phyloP scores from a whole-genome alignment of 2,888 invertebrate species.

The Nowickia ferox region DNA sequence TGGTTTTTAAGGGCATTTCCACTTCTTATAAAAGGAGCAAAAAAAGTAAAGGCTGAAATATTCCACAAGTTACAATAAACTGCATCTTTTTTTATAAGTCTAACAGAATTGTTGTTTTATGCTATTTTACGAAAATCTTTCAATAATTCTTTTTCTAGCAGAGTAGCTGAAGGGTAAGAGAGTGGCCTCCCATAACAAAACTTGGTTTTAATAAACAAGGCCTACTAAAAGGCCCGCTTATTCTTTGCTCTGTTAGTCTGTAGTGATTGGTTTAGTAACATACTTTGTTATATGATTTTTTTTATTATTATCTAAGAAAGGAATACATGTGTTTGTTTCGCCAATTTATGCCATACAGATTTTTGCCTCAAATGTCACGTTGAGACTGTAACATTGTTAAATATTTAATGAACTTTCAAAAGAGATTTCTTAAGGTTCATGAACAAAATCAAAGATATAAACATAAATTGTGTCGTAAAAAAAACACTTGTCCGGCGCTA shows the following conservation, averaged over 20 bases:
- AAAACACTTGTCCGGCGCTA: background rate
- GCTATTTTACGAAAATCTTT: too few species aligned
- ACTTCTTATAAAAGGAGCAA: too few species aligned
- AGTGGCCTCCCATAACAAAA: background rate
- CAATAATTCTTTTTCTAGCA: too few species aligned
- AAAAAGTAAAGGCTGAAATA: too few species aligned
- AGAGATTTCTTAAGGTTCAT: background rate
- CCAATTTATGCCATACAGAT: background rate
- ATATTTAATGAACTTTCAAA: conserved; percentile 58
- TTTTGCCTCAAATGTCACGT: conserved; percentile 35
- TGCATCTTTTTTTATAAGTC: too few species aligned
- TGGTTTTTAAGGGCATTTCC: too few species aligned
- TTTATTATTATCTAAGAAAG: background rate
- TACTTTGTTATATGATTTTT: background rate
- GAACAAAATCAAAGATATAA: background rate
- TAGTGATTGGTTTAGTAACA: conserved; percentile 10
- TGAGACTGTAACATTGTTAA: conserved; percentile 63
- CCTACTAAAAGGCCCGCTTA: background rate
- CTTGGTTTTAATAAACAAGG: background rate
- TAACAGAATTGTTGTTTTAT: too few species aligned
- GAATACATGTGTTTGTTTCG: conserved; percentile 23
- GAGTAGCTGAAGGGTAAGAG: too few species aligned
- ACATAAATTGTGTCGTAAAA: background rate
- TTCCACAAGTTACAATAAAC: too few species aligned
- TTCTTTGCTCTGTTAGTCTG: background rate